phyloP scores from a whole-genome alignment of 2,113 vertebrate species.

The Scatophagus argus region DNA sequence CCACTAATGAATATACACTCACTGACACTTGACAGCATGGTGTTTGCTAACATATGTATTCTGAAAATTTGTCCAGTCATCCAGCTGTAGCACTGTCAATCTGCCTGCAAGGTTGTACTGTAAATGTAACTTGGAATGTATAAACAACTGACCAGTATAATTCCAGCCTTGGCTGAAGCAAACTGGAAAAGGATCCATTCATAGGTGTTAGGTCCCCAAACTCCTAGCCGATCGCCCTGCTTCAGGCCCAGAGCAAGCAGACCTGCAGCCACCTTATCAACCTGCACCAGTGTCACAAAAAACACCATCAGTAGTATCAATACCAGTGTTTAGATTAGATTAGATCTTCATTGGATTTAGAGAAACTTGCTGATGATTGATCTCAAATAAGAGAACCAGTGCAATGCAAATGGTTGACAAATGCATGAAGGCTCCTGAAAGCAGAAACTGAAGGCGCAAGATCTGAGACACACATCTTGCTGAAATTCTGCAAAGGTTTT shows the following conservation, averaged over 20 bases:
- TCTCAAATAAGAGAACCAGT: background rate
- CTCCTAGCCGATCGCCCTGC: conserved; percentile 90
- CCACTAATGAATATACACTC: background rate
- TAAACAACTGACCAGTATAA: conserved; percentile 89
- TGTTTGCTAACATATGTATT: conserved; percentile 16
- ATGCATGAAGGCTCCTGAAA: background rate
- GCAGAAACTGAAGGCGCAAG: background rate
- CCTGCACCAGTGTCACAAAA: conserved; percentile 78
- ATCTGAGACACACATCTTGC: conserved; percentile 84
- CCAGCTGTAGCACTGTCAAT: background rate
- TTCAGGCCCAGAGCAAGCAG: conserved; percentile 90
- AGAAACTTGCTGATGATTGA: background rate
- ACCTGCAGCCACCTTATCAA: conserved; percentile 89
- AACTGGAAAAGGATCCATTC: conserved; percentile 94
- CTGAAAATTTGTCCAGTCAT: too few relatives aligned
- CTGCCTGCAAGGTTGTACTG: background rate
- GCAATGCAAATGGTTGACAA: too few relatives aligned
- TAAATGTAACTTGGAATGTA: background rate
- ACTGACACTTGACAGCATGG: background rate
- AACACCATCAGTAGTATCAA: background rate
- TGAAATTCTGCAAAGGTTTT: conserved; percentile 90
- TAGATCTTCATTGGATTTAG: too few relatives aligned
- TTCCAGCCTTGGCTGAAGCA: conserved; percentile 92
- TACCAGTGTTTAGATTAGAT: too few relatives aligned
- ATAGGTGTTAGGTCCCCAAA: conserved; percentile 94